A percentile compares a stretch with the other conserved stretches of the same genome.
Evolutionary conservation across 2,888 invertebrate genomes (phyloP).

Genomic region (Plebejus anna): DNA sequence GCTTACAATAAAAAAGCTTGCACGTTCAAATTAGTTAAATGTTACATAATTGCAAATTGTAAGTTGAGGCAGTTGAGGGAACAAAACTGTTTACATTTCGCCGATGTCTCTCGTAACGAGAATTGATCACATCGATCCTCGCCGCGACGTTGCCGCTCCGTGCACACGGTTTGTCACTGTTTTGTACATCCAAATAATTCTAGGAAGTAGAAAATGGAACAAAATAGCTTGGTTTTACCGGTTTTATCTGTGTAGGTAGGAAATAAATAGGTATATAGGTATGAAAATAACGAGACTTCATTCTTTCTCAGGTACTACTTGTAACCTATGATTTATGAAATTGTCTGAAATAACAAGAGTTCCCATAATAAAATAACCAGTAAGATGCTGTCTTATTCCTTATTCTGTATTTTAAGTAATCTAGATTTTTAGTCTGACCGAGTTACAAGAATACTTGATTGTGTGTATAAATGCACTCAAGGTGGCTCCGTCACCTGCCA

Average conservation of each 20-base stretch:
- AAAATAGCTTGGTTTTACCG: no score
- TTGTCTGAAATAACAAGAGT: no score
- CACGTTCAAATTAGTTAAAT: background rate
- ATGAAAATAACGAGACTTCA: background rate
- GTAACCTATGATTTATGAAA: no score
- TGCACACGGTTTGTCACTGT: background rate
- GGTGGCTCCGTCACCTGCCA: background rate
- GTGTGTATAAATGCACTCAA: background rate
- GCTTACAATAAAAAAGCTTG: no score
- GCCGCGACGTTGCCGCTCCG: slow-evolving; percentile 8
- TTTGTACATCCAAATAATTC: background rate
- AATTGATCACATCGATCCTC: background rate
- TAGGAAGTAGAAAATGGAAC: background rate
- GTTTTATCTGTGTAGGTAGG: background rate
- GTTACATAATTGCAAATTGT: background rate
- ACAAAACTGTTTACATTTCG: background rate
- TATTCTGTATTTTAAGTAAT: no score
- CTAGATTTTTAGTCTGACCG: background rate
- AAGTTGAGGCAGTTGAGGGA: background rate
- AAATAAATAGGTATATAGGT: no score
- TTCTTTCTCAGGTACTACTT: no score
- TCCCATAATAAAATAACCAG: no score
- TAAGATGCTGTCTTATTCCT: no score
- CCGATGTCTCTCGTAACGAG: background rate
- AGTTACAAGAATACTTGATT: background rate